Percentiles rank a stretch among this genome's conserved stretches.
Evolutionary conservation across 2,888 invertebrate genomes (phyloP).

Genomic region (Parapristionchus giblindavisi): DNA sequence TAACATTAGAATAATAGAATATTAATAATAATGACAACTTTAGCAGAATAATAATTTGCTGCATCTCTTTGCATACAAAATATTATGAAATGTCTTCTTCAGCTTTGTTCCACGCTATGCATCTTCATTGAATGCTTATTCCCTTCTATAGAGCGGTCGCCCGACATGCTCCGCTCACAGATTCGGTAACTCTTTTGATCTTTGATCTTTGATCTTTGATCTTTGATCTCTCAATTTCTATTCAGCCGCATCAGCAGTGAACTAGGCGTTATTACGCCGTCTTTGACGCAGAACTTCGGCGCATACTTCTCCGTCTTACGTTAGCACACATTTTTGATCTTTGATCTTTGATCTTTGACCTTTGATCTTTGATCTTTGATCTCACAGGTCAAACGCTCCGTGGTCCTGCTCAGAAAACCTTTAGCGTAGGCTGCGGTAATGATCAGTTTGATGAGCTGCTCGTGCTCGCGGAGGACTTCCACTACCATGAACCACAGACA

Average conservation of each 20-base stretch:
- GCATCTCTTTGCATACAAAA: too few species aligned
- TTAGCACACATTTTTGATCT: background rate
- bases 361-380: background rate
- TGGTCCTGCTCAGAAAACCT: background rate
- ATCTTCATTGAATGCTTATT: too few species aligned
- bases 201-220: background rate
- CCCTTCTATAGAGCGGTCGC: too few species aligned
- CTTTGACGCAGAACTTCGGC: conserved; percentile 4
- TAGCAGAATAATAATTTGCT: too few species aligned
- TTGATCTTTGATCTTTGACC: background rate
- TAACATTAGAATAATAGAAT: too few species aligned
- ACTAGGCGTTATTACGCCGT: too few species aligned
- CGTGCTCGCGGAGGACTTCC: conserved; percentile 11
- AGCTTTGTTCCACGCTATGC: too few species aligned
- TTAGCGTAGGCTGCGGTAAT: background rate
- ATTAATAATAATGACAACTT: too few species aligned
- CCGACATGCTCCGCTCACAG: too few species aligned
- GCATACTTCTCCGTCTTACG: background rate
- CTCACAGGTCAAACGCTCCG: background rate
- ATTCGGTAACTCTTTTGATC: background rate
- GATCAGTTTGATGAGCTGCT: conserved; percentile 5
- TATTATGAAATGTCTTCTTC: too few species aligned
- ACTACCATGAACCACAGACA: conserved; percentile 26
- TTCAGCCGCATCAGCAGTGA: background rate
- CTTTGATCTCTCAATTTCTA: background rate